phyloP scores from a whole-genome alignment of 2,113 vertebrate genomes.

The Spea multiplicata region DNA sequence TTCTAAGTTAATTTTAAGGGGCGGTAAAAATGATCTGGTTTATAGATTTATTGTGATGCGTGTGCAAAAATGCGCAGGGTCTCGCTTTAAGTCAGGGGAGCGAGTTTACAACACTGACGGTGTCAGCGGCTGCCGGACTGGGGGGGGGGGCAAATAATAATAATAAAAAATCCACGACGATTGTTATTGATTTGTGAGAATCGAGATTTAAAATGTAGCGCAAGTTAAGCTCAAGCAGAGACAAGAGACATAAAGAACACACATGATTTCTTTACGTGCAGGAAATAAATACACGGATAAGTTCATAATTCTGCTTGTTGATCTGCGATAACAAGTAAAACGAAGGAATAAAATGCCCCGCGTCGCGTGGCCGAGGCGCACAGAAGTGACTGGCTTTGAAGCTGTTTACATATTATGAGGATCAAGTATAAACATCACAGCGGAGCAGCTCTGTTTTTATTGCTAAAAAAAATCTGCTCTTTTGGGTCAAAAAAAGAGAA shows the following conservation, averaged over 20 bases:
- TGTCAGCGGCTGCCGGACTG: no score
- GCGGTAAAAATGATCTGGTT: not conserved
- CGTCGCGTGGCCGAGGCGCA: slow-evolving; percentile 60
- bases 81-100: no score
- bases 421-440: slow-evolving; percentile 64
- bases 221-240: no score
- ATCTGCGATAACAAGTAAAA: slow-evolving; percentile 66
- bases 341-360: slow-evolving; percentile 64
- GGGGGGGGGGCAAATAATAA: no score
- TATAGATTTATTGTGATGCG: slow-evolving; percentile 22
- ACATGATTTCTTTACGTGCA: no score
- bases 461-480: slow-evolving; percentile 48
- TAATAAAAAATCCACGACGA: no score
- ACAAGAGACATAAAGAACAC: no score
- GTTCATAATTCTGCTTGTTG: slow-evolving; percentile 60
- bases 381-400: slow-evolving; percentile 68
- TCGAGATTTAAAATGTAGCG: no score
- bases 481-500: slow-evolving; percentile 63
- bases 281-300: not conserved
- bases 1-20: slow-evolving; percentile 16
- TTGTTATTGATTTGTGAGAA: no score
- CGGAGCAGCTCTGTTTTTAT: slow-evolving; percentile 64
- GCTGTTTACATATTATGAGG: slow-evolving; percentile 68
- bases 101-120: no score
- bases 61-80: not conserved